phyloP scores from a whole-genome alignment of 2,888 invertebrate species.

The Cephus sareptanus region DNA sequence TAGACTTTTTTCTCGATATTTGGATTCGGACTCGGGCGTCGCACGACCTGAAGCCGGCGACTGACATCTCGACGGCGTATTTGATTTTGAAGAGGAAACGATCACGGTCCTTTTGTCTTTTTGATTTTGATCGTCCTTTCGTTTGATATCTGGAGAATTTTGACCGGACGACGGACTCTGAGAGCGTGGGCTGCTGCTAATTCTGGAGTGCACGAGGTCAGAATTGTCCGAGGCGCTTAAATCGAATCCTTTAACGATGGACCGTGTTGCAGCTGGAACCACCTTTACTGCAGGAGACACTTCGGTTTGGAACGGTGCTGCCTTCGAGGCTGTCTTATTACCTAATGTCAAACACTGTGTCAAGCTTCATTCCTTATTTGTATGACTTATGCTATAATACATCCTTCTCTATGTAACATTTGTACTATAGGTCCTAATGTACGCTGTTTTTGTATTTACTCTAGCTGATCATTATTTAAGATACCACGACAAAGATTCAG shows the following conservation, averaged over 20 bases:
- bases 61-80: constrained; percentile 73
- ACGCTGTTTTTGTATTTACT: too few species aligned
- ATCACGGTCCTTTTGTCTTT: constrained; percentile 49
- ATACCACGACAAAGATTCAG: too few species aligned
- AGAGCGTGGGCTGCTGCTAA: constrained; percentile 47
- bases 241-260: constrained; percentile 55
- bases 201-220: constrained; percentile 42
- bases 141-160: constrained; percentile 49
- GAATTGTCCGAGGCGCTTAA: constrained; percentile 45
- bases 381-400: too few species aligned
- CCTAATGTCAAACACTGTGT: constrained; percentile 69
- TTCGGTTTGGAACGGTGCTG: constrained; percentile 39
- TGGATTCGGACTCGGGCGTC: constrained; percentile 42
- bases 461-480: too few species aligned
- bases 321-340: constrained; percentile 60
- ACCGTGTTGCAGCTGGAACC: constrained; percentile 49
- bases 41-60: constrained; percentile 74
- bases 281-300: constrained; percentile 52
- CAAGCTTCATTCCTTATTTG: too few species aligned
- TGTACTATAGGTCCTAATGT: too few species aligned
- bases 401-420: too few species aligned
- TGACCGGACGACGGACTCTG: constrained; percentile 53
- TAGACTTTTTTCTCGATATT: constrained; percentile 56
- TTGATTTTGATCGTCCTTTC: constrained; percentile 64
- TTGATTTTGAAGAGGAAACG: constrained; percentile 42